Percentiles rank a stretch among this genome's conserved stretches.
phyloP scores from a whole-genome alignment of 2,113 vertebrate species.

The Hystrix brachyura region DNA sequence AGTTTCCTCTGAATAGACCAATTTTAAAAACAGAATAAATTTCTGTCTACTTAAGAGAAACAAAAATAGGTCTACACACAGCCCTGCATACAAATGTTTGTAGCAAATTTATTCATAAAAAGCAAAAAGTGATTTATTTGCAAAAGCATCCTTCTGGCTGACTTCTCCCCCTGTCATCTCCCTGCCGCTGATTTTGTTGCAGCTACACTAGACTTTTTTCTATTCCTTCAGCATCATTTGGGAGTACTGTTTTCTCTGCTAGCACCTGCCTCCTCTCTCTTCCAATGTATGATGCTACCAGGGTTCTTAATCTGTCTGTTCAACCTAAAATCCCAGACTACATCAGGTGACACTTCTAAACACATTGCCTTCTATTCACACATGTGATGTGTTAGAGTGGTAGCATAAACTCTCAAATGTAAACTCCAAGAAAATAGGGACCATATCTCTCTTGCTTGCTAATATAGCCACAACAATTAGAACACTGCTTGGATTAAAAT shows the following conservation, averaged over 20 bases:
- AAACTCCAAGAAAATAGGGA: background rate
- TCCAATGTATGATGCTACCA: background rate
- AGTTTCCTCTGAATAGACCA: conserved; percentile 26
- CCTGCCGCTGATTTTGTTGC: background rate
- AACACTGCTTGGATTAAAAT: background rate
- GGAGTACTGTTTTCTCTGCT: background rate
- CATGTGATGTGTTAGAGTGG: accelerated
- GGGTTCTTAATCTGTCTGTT: background rate
- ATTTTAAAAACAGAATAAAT: conserved; percentile 42
- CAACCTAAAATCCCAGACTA: background rate
- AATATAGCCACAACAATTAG: background rate
- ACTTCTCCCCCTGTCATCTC: background rate
- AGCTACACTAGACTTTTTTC: background rate
- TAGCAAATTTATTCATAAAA: background rate
- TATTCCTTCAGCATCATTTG: background rate
- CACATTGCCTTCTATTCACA: background rate
- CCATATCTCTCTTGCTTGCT: background rate
- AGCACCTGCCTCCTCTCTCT: background rate
- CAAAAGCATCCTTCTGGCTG: background rate
- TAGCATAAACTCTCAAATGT: background rate
- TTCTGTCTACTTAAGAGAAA: background rate
- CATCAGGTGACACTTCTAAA: background rate
- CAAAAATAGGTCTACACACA: conserved; percentile 19
- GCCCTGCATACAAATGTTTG: background rate
- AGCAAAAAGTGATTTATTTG: background rate